Conservation (phyloP, 2,113 vertebrate genomes). For the Myotis yumanensis region DNA sequence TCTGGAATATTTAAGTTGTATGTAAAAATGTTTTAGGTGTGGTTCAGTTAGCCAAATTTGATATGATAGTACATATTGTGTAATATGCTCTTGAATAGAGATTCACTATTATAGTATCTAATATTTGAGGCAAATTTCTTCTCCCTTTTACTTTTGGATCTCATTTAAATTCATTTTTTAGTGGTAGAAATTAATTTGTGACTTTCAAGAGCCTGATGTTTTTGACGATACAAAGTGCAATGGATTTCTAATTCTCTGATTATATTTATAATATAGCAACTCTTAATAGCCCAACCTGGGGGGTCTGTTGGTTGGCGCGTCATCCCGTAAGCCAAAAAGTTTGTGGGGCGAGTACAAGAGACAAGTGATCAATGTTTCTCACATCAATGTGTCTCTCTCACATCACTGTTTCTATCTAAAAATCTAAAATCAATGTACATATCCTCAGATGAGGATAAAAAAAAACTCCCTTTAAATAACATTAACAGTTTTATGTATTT, state of each 20-base stretch:
- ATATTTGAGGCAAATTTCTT: conserved; percentile 31
- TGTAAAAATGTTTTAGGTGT: conserved; percentile 33
- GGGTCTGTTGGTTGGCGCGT: background rate
- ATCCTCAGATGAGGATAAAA: no score
- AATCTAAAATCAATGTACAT: no score
- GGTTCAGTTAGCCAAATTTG: conserved; percentile 27
- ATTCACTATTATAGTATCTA: background rate
- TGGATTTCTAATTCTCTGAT: background rate
- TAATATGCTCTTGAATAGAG: background rate
- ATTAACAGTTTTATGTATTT: conserved; percentile 13
- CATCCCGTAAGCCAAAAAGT: background rate
- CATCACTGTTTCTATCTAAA: no score
- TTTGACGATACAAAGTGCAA: conserved; percentile 5
- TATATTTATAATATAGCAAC: background rate
- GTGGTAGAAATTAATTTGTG: background rate
- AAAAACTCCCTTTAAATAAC: background rate
- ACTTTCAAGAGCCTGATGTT: background rate
- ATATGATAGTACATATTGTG: background rate
- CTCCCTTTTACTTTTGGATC: background rate
- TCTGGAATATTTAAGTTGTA: conserved; percentile 43
- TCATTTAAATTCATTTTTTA: conserved; percentile 45
- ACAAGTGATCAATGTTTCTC: background rate
- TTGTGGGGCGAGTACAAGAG: background rate
- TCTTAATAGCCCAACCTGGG: background rate
- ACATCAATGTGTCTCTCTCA: no score